Base-by-base conservation (phyloP, 2,797 vertebrate species). In the Hirundo rustica region DNA sequence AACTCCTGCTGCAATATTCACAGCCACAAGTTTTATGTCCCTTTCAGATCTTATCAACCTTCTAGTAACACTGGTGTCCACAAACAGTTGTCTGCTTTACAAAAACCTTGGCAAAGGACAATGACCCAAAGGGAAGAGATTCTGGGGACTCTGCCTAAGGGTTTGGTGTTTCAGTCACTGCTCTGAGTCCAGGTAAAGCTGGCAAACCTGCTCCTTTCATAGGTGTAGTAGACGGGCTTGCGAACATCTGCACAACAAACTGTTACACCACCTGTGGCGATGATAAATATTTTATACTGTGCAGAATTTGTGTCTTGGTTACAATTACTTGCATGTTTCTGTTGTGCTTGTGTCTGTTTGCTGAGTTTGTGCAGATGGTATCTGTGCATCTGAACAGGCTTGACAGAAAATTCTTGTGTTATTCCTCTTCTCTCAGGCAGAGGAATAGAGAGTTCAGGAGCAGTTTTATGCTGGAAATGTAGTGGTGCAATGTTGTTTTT, bases 231-330 rank as follows among this genome's bases (percentile, higher is more conserved):
- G 61, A 34, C 29, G 57, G 73, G 16, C 38, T 34, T 85, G 44
- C 20, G 17, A 91, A 79, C 80, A 88, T 78, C 94, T 94, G 76
- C 86, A 88, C 65, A 71, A 23, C 55, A 79, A 95, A 91, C 93
- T 93, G 86, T 54, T 93, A 27, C 76, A 81, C 84, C 79, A 95
- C 82, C 93, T 80, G 87, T 92, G 88, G 70, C 2, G 0, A 60
- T 36, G 77, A 84, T 94, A 92, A 96, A 93, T 93, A 88, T 94
- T 96, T 96, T 84, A 89, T 74, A n/a, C 29, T 57, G 51, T 66
- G 85, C 76, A 88, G 84, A 92, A 82, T 83, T 70, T 81, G 68
- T 71, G 62, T 67, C 76, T 66, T 66, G 80, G 70, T 86, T 93
- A 64, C 71, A 53, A 76, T 81, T 76, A 62, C 88, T 64, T 78